These are phyloP conservation scores for Epizoanthus rinbou DNA, from an alignment of 92 coral and sea anemone genomes.

Conservation along the genomic window DNA sequence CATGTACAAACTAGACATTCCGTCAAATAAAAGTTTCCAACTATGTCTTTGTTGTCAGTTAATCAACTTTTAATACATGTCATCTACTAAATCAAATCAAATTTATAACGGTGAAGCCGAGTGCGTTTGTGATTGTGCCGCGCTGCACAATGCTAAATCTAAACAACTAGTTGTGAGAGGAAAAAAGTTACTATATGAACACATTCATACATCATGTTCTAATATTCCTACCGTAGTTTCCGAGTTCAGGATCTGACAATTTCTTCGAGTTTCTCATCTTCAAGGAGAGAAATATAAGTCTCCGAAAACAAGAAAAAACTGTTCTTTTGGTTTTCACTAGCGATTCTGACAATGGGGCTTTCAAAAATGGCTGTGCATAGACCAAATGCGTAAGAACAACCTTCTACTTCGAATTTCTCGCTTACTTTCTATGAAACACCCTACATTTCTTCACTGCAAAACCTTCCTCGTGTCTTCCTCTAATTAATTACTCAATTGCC, in stretches of 20 bases:
- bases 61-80: no score
- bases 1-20: neutral
- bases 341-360: neutral
- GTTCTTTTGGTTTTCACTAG: neutral
- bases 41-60: no score
- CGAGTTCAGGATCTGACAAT: neutral
- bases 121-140: neutral
- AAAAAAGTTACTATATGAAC: neutral
- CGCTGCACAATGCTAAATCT: neutral
- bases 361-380: neutral
- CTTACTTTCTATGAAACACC: neutral
- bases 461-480: neutral
- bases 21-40: neutral
- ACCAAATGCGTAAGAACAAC: neutral
- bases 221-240: neutral
- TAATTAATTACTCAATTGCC: neutral
- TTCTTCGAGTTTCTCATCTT: neutral
- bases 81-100: no score
- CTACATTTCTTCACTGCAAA: neutral
- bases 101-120: no score
- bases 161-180: neutral
- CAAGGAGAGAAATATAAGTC: neutral
- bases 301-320: neutral
- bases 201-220: neutral
- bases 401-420: neutral